Base-by-base conservation (phyloP, 2,113 vertebrate genomes). In the Mungos mungo region DNA sequence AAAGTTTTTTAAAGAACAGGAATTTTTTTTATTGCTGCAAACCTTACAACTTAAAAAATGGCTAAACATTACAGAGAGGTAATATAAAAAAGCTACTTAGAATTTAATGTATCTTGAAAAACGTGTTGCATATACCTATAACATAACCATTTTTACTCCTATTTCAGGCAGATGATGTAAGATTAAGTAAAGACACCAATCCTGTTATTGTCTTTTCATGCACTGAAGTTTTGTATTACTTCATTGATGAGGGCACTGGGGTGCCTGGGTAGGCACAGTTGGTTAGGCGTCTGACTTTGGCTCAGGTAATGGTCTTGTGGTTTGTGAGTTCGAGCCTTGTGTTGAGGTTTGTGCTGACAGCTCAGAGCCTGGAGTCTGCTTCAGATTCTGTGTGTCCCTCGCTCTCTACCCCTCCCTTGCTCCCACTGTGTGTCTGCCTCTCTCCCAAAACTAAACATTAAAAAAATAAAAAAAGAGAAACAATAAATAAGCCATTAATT, bases 41-140 rank as follows among this genome's bases (percentile, higher is more conserved):
- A 85, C 4, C 15, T 90, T 85, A 79, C 5, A 79, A 69, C 87
- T 82, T 63, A 69, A 76, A 80, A 88, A 65, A 97, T 93, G 35
- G 50, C 93, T 87, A 88, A 93, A 74, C 77, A 63, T 85, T 45
- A 72, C 12, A 86, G 45, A 96, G 65, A 81, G 14, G n/a, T 82
- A 71, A 29, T 93, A 85, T 84, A 38, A 92, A 93, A 15, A 63
- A 72, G 12, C 7, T 72, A 74, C n/a, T 90, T 41, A 92, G 25
- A 97, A 92, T 69, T 93, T 76, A 95, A 96, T 76, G 86, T 89
- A 89, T 52, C 95, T 97, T 97, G 81, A 94, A 97, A 93, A 85
- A n/a, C 69, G 33, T 88, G 11, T 76, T 94, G 18, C 27, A 35
- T 57, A 21, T 86, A 60, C 93, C 29, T 88, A 63, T 27, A 69